These are phyloP conservation scores for Clostera curtula DNA, from an alignment of 2,888 invertebrate species.

Conservation along the genomic window DNA sequence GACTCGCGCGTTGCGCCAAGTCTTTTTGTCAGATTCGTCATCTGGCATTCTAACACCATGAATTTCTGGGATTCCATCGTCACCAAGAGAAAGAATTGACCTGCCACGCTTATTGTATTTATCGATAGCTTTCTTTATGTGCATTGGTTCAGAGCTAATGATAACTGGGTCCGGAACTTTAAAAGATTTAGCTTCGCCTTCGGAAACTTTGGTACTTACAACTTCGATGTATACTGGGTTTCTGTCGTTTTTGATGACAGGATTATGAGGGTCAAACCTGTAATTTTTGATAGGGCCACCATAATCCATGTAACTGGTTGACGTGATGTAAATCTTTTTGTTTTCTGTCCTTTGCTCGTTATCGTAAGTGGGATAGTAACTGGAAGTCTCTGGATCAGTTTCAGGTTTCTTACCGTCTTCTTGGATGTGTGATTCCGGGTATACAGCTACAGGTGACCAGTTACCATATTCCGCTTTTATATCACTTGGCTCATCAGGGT, in stretches of 20 bases:
- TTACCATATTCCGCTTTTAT: conserved; percentile 70
- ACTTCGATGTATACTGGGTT: conserved; percentile 73
- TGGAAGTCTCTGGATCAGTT: conserved; percentile 54
- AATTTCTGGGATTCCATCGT: conserved; percentile 86
- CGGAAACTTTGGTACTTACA: conserved; percentile 65
- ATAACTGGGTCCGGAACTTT: conserved; percentile 81
- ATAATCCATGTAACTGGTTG: conserved; percentile 58
- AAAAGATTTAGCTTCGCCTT: conserved; percentile 58
- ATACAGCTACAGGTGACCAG: conserved; percentile 70
- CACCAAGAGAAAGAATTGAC: conserved; percentile 78
- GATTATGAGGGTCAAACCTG: conserved; percentile 66
- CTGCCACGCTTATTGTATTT: conserved; percentile 76
- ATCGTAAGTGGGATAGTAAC: conserved; percentile 65
- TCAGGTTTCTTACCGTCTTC: conserved; percentile 58
- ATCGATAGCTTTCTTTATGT: conserved; percentile 69
- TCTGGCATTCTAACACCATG: conserved; percentile 89
- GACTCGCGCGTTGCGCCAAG: conserved; percentile 91
- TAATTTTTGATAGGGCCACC: conserved; percentile 60
- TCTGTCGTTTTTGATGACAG: conserved; percentile 69
- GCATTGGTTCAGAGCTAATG: conserved; percentile 79
- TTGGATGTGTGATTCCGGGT: conserved; percentile 64
- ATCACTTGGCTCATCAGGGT: conserved; percentile 54
- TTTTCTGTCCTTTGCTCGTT: conserved; percentile 58
- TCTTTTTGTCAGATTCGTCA: conserved; percentile 86
- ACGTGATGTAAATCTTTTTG: conserved; percentile 67